These are phyloP conservation scores for Agelas oroides DNA, from an alignment of 37 sponge, comb jelly and placozoan genomes.

Conservation along the genomic window DNA sequence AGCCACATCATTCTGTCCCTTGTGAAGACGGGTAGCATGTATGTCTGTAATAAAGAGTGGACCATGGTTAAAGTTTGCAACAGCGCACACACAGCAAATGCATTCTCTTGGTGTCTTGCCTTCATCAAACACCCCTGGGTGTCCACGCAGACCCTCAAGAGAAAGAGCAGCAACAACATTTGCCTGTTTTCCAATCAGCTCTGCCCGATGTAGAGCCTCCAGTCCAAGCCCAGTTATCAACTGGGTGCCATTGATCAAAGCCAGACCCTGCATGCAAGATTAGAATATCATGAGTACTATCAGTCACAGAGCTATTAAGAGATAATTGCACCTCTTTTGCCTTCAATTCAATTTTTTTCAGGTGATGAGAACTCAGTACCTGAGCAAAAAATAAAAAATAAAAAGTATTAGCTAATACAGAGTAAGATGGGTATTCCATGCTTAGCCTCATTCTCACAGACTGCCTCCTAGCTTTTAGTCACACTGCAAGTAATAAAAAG, in stretches of 20 bases:
- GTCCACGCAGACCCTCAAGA: conserved; percentile 74
- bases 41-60: conserved; percentile 44
- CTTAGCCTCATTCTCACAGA: no score
- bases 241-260: conserved; percentile 90
- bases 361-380: conserved; percentile 65
- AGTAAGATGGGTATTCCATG: no score
- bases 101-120: conserved; percentile 41
- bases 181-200: conserved; percentile 65
- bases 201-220: conserved; percentile 76
- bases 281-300: no score
- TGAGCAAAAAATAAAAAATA: background rate
- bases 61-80: background rate
- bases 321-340: conserved; percentile 66
- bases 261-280: conserved; percentile 57
- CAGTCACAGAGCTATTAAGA: background rate
- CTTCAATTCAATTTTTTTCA: conserved; percentile 62
- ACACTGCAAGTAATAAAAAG: no score
- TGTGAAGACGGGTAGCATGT: conserved; percentile 73
- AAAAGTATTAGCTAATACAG: no score
- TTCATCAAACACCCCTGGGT: conserved; percentile 50
- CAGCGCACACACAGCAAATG: no score
- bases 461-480: no score
- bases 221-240: conserved; percentile 81
- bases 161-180: conserved; percentile 83
- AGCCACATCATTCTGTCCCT: conserved; percentile 78